Conservation (phyloP, 2,113 vertebrate species). For the chimpanzee (Pan troglodytes) region DNA sequence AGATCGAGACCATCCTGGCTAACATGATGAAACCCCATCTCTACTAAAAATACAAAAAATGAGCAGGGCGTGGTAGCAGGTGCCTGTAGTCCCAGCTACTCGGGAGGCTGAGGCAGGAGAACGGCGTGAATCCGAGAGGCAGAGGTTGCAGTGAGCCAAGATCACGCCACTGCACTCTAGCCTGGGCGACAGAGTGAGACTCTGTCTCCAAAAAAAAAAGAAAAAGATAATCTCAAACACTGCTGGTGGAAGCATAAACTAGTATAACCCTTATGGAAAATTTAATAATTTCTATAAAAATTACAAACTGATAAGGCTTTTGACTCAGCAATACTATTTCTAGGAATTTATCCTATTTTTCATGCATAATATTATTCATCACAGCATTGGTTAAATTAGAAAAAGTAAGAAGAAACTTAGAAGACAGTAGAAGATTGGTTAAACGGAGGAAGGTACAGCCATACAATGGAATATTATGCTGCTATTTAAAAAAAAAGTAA, state of each 20-base stretch:
- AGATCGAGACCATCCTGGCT: no score
- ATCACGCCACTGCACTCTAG: no score
- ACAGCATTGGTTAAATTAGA: neutral
- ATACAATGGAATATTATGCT: neutral
- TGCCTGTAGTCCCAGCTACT: no score
- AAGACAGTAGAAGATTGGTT: neutral
- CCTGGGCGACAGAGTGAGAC: no score
- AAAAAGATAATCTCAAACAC: neutral
- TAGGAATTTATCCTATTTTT: neutral
- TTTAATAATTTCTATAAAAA: neutral
- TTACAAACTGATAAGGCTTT: neutral
- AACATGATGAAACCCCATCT: no score
- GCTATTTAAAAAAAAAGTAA: neutral
- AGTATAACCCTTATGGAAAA: neutral
- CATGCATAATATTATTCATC: neutral
- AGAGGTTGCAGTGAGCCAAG: no score
- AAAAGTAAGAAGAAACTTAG: slow-evolving; percentile 8
- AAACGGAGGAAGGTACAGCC: neutral
- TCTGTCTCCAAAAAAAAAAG: neutral
- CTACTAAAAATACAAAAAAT: no score
- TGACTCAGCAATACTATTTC: neutral
- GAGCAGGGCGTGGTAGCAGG: no score
- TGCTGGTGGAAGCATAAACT: neutral
- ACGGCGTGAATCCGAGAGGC: no score
- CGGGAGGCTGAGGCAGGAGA: no score